Conservation (phyloP, 2,113 vertebrate species). For the Ammodytes marinus region DNA sequence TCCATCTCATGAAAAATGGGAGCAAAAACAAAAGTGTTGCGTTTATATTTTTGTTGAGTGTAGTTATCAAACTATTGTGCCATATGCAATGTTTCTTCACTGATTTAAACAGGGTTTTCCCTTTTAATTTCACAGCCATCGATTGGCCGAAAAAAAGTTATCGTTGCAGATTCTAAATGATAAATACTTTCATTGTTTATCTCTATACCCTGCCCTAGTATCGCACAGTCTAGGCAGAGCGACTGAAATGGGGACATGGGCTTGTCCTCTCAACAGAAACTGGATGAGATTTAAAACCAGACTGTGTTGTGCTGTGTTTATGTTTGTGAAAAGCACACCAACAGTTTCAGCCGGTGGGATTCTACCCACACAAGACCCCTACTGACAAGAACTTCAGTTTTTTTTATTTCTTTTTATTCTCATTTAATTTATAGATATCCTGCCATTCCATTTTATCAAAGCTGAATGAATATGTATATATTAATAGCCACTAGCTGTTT, state of each 20-base stretch:
- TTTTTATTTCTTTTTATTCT: neutral
- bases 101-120: no score
- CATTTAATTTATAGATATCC: slow-evolving; percentile 54
- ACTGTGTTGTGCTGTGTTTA: slow-evolving; percentile 23
- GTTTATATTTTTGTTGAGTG: no score
- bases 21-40: no score
- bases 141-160: neutral
- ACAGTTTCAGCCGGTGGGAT: slow-evolving; percentile 10
- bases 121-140: no score
- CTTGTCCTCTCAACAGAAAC: neutral
- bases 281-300: slow-evolving; percentile 8
- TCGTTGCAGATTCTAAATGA: neutral
- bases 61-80: no score
- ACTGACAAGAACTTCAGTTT: slow-evolving; percentile 22
- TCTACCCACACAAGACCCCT: neutral
- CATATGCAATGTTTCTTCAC: no score
- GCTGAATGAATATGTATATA: slow-evolving; percentile 39
- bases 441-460: slow-evolving; percentile 30
- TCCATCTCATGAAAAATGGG: no score
- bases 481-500: slow-evolving; percentile 35
- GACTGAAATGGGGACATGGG: neutral
- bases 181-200: neutral
- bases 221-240: neutral
- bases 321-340: slow-evolving; percentile 8
- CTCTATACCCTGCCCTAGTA: neutral